These are phyloP conservation scores for Gerris lacustris DNA, from an alignment of 2,888 invertebrate species.

Conservation along the genomic window DNA sequence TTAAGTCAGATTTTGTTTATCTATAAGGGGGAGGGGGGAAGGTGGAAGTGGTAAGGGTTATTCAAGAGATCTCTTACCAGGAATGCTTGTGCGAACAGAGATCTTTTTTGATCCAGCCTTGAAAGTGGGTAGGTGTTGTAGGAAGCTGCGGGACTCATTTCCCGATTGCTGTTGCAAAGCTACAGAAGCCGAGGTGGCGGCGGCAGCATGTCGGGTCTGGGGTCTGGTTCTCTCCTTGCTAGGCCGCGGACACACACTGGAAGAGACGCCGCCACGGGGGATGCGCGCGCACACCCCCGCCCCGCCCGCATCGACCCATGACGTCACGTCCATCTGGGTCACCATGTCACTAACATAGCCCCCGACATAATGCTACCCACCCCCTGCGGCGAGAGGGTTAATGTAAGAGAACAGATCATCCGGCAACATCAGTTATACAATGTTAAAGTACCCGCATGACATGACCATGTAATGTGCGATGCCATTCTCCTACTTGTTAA, in stretches of 20 bases:
- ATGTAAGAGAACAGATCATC: background rate
- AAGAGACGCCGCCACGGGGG: background rate
- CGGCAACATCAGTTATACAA: background rate
- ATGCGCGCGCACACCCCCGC: constrained; percentile 8
- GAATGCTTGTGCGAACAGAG: constrained; percentile 1
- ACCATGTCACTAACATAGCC: constrained; percentile 10
- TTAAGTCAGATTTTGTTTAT: too few relatives aligned
- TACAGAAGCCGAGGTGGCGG: background rate
- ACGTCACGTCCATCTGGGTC: constrained; percentile 2
- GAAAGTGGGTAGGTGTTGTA: constrained; percentile 27
- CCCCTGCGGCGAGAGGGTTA: background rate
- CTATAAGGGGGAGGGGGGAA: too few relatives aligned
- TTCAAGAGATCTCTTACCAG: background rate
- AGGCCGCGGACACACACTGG: constrained; percentile 2
- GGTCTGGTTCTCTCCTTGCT: background rate
- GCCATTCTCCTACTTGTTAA: background rate
- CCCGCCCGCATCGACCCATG: background rate
- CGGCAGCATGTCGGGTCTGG: constrained; percentile 2
- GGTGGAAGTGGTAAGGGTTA: too few relatives aligned
- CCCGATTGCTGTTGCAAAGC: background rate
- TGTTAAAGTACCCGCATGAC: background rate
- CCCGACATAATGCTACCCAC: background rate
- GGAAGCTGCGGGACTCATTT: constrained; percentile 9
- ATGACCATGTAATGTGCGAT: background rate
- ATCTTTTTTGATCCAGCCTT: constrained; percentile 21